Evolutionary conservation across 2,113 vertebrate genomes (phyloP).

Genomic region (Lepus europaeus): DNA sequence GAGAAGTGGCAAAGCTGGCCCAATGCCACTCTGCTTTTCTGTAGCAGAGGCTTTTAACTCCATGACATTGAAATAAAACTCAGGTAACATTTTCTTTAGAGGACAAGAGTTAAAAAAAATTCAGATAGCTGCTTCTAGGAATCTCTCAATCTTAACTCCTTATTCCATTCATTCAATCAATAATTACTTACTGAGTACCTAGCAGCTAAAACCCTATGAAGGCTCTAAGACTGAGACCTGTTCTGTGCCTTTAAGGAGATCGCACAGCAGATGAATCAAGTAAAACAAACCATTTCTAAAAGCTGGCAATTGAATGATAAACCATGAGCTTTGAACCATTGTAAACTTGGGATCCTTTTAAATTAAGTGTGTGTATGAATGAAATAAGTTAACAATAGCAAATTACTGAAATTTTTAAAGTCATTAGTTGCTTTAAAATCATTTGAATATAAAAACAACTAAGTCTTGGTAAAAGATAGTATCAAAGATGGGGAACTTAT

Average conservation of each 20-base stretch:
- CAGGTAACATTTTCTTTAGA: background rate
- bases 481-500: background rate
- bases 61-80: background rate
- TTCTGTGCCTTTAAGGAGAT: background rate
- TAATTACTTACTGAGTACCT: background rate
- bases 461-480: background rate
- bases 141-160: constrained; percentile 8
- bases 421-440: background rate
- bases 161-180: background rate
- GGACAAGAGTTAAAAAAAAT: background rate
- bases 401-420: background rate
- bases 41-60: background rate
- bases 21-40: background rate
- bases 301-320: constrained; percentile 7
- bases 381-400: background rate
- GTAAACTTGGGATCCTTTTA: background rate
- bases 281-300: background rate
- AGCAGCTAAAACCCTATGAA: background rate
- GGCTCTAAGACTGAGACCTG: background rate
- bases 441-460: constrained; percentile 40
- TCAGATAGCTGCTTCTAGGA: background rate
- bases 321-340: background rate
- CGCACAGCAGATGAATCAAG: background rate
- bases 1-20: background rate
- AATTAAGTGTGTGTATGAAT: background rate